Percentiles rank a stretch among this genome's conserved stretches.
Conservation (phyloP, 2,797 vertebrate genomes). For the Decapterus maruadsi region DNA sequence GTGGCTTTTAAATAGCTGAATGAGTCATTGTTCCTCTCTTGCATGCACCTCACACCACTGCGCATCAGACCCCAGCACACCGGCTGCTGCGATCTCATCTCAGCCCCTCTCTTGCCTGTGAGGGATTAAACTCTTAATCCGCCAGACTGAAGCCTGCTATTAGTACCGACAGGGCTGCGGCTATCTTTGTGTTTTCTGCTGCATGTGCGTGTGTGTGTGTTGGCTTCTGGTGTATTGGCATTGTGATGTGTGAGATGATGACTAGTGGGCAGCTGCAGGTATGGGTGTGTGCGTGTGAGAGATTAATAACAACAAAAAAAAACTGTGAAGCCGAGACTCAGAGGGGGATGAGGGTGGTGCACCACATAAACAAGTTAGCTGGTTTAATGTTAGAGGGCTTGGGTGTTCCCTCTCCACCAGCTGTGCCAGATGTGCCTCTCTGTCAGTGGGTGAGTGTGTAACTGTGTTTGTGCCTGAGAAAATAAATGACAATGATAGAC, state of each 20-base stretch:
- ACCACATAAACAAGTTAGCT: conserved; percentile 48
- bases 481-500: conserved; percentile 27
- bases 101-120: conserved; percentile 63
- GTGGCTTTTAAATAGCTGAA: conserved; percentile 56
- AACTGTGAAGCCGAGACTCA: conserved; percentile 26
- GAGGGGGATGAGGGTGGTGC: conserved; percentile 4
- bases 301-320: conserved; percentile 44
- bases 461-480: not conserved
- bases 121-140: conserved; percentile 86
- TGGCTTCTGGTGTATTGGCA: conserved; percentile 4
- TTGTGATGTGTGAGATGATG: conserved; percentile 21
- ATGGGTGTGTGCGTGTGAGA: conserved; percentile 14
- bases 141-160: conserved; percentile 65
- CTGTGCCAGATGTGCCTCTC: conserved; percentile 30
- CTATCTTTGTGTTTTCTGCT: conserved; percentile 59
- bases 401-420: conserved; percentile 30
- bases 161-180: conserved; percentile 56
- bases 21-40: conserved; percentile 60
- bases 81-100: conserved; percentile 76
- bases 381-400: conserved; percentile 10
- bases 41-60: conserved; percentile 50
- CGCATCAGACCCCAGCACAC: conserved; percentile 64
- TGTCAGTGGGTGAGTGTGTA: not conserved
- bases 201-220: conserved; percentile 45
- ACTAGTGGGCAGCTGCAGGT: conserved; percentile 38